Conservation (phyloP, 64 coral and sea anemone species). For the Orbicella faveolata region DNA sequence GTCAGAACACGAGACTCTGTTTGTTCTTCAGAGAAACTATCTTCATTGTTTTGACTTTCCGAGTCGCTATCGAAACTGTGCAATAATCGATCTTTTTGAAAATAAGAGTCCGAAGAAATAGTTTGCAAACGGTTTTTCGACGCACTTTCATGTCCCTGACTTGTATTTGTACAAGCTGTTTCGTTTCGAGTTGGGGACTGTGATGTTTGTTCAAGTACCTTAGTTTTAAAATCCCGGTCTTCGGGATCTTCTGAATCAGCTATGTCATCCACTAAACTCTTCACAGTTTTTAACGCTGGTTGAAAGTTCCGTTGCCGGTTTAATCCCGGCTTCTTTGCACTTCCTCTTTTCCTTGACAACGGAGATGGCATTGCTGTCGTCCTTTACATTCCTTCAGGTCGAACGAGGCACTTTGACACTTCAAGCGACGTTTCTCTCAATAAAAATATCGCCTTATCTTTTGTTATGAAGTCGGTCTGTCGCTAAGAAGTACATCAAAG, state of each 20-base stretch:
- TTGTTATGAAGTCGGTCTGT: neutral
- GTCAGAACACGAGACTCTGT: neutral
- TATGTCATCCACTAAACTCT: neutral
- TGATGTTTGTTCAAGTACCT: neutral
- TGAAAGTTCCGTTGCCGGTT: neutral
- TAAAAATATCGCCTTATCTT: neutral
- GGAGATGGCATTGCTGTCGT: neutral
- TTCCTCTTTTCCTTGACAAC: neutral
- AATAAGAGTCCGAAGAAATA: neutral
- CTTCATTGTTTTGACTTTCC: slow-evolving; percentile 17
- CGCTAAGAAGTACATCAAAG: neutral
- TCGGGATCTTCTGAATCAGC: slow-evolving; percentile 22
- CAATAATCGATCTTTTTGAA: neutral
- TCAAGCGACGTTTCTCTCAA: neutral
- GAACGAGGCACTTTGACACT: neutral
- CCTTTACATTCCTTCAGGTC: neutral
- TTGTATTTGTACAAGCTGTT: neutral
- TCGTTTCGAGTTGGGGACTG: neutral
- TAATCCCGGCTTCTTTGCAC: neutral
- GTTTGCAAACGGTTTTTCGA: neutral
- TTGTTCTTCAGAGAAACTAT: neutral
- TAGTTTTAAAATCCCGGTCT: neutral
- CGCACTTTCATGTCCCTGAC: neutral
- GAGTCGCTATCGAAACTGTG: slow-evolving; percentile 5
- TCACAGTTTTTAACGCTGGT: neutral